Evolutionary conservation across 2,797 vertebrate species (phyloP).

Genomic region (Chelmon rostratus): DNA sequence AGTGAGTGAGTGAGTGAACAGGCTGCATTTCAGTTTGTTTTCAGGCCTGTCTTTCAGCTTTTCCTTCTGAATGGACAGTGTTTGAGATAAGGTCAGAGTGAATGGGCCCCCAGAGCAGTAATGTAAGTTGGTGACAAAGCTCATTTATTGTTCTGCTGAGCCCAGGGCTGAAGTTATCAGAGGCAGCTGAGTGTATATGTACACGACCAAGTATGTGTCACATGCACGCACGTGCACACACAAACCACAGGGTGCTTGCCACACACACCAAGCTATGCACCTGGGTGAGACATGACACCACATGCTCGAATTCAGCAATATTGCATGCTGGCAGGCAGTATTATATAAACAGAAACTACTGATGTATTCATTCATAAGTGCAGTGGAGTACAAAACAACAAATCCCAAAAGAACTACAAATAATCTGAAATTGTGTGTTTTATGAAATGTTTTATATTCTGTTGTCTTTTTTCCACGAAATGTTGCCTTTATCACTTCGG

Average conservation of each 20-base stretch:
- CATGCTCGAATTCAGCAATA: background rate
- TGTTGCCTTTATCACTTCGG: background rate
- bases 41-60: conserved; percentile 43
- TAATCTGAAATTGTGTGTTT: background rate
- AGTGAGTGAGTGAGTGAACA: conserved; percentile 39
- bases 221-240: conserved; percentile 3
- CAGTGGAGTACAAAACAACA: background rate
- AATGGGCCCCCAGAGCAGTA: conserved; percentile 62
- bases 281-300: background rate
- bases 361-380: background rate
- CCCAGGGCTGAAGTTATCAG: conserved; percentile 57
- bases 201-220: conserved; percentile 6
- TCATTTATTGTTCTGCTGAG: conserved; percentile 70
- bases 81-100: conserved; percentile 65
- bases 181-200: conserved; percentile 38
- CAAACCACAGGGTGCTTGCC: conserved; percentile 21
- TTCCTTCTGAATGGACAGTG: conserved; percentile 55
- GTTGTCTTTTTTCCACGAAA: background rate
- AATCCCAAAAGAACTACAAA: background rate
- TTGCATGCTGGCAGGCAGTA: background rate
- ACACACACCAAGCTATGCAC: background rate
- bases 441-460: background rate
- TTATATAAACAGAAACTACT: background rate
- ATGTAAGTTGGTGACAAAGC: conserved; percentile 77
- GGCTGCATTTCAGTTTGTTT: conserved; percentile 55